Conservation (phyloP, 2,888 invertebrate genomes). For the Catocala sponsa region DNA sequence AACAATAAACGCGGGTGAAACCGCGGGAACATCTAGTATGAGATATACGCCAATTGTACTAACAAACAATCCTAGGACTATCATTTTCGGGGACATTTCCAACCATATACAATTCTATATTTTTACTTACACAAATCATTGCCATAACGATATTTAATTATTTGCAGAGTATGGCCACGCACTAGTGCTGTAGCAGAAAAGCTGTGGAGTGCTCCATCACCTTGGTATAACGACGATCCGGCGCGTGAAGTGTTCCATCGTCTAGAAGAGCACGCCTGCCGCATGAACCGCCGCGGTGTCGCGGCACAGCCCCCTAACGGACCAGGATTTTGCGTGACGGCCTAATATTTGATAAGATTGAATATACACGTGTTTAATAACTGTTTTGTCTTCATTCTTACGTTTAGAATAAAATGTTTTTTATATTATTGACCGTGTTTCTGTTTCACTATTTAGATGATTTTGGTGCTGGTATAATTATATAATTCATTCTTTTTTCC, state of each 20-base stretch:
- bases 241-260: slow-evolving; percentile 62
- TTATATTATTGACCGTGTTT: slow-evolving; percentile 3
- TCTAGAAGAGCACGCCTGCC: slow-evolving; percentile 85
- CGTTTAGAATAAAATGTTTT: slow-evolving; percentile 17
- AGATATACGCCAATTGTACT: too few relatives aligned
- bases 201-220: slow-evolving; percentile 48
- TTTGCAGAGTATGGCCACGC: slow-evolving; percentile 92
- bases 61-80: too few relatives aligned
- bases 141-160: too few relatives aligned
- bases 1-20: too few relatives aligned
- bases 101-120: too few relatives aligned
- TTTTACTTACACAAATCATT: too few relatives aligned
- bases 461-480: too few relatives aligned
- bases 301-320: slow-evolving; percentile 91
- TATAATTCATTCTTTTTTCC: too few relatives aligned
- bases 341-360: slow-evolving; percentile 6
- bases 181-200: slow-evolving; percentile 95
- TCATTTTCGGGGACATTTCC: too few relatives aligned
- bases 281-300: slow-evolving; percentile 91
- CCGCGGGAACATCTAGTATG: too few relatives aligned
- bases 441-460: background rate
- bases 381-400: slow-evolving; percentile 12
- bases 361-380: slow-evolving; percentile 16
- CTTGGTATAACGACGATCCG: slow-evolving; percentile 25
- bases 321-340: slow-evolving; percentile 83